Evolutionary conservation across 2,888 invertebrate species (phyloP).

Genomic region (Petrolisthes manimaculis): DNA sequence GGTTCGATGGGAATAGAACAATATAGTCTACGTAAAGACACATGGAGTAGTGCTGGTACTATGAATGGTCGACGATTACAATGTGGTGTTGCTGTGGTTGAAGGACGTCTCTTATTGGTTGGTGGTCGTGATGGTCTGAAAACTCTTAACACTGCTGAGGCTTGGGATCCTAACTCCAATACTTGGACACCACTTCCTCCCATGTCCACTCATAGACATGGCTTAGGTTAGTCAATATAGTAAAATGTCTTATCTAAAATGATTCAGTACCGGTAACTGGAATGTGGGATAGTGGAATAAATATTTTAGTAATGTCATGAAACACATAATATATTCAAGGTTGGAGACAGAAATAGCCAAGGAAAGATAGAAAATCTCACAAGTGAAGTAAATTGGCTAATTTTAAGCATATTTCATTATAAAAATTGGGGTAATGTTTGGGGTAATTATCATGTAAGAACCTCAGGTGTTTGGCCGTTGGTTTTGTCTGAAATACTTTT

Average conservation of each 20-base stretch:
- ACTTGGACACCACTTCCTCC: constrained; percentile 85
- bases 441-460: no score
- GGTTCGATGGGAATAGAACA: constrained; percentile 91
- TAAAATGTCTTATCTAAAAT: no score
- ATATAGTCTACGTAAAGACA: constrained; percentile 85
- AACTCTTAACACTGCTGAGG: constrained; percentile 93
- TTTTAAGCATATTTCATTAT: no score
- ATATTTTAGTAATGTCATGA: no score
- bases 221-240: constrained; percentile 69
- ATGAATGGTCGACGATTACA: constrained; percentile 87
- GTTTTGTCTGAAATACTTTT: no score
- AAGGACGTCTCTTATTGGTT: constrained; percentile 82
- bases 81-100: constrained; percentile 86
- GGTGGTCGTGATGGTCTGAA: constrained; percentile 94
- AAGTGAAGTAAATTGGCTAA: no score
- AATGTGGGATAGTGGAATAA: no score
- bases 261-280: no score
- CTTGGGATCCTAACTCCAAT: constrained; percentile 84
- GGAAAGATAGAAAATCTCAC: no score
- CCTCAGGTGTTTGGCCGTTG: no score
- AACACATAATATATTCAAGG: background rate
- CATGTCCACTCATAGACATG: constrained; percentile 87
- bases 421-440: no score
- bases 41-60: constrained; percentile 82
- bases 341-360: no score